Conservation (phyloP, 2,888 invertebrate genomes). For the Oxytorus armatus region DNA sequence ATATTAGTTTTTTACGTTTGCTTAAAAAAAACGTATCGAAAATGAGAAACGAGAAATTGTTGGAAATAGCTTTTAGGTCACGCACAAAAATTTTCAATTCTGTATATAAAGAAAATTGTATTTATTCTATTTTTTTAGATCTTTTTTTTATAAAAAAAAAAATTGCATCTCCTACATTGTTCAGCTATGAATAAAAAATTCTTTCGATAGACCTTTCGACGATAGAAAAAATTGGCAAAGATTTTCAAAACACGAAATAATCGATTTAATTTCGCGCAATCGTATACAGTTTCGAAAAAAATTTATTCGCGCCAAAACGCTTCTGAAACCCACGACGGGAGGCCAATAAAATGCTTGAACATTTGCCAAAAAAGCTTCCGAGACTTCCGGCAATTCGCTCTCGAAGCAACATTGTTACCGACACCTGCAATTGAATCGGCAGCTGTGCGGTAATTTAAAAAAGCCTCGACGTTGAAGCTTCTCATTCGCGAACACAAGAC, state of each 20-base stretch:
- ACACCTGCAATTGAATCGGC: constrained; percentile 42
- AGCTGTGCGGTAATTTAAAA: constrained; percentile 35
- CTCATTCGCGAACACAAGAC: constrained; percentile 14
- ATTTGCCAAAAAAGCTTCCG: constrained; percentile 33
- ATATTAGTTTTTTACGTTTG: not conserved
- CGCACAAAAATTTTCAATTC: too few species aligned
- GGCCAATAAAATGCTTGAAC: constrained; percentile 36
- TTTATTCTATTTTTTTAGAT: too few species aligned
- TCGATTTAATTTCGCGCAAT: not conserved
- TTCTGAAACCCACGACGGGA: not conserved
- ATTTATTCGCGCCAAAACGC: not conserved
- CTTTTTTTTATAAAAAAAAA: too few species aligned
- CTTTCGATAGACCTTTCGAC: too few species aligned
- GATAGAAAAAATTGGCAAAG: too few species aligned
- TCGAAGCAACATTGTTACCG: constrained; percentile 55
- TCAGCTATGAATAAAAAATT: too few species aligned
- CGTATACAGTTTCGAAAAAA: too few species aligned
- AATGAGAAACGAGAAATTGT: too few species aligned
- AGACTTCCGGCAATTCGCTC: constrained; percentile 53
- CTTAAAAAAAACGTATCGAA: too few species aligned
- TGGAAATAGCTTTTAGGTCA: too few species aligned
- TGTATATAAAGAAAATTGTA: too few species aligned
- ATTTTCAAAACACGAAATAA: not conserved
- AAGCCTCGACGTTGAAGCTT: constrained; percentile 24
- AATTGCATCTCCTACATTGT: too few species aligned